Evolutionary conservation across 2,113 vertebrate genomes (phyloP).

Genomic region (Calyptomena viridis): DNA sequence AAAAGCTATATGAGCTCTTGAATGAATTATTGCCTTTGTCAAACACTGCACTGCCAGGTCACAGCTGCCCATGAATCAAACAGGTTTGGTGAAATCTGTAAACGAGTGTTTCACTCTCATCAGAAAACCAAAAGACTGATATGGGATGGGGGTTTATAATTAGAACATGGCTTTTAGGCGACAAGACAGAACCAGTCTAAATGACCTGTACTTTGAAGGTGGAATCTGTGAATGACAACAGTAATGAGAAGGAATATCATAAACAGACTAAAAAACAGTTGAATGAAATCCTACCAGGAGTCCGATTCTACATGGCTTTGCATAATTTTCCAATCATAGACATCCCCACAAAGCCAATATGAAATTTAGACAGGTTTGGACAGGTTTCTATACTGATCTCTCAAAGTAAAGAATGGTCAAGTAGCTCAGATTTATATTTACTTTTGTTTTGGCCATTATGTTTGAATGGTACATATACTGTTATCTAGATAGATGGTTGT

Average conservation of each 20-base stretch:
- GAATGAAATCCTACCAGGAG: neutral
- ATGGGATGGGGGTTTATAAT: slow-evolving; percentile 41
- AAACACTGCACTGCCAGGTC: slow-evolving; percentile 57
- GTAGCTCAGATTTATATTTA: neutral
- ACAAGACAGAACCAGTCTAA: slow-evolving; percentile 49
- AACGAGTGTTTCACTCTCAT: slow-evolving; percentile 24
- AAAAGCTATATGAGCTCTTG: slow-evolving; percentile 9
- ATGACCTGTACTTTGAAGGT: slow-evolving; percentile 41
- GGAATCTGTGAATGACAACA: slow-evolving; percentile 33
- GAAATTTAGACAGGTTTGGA: neutral
- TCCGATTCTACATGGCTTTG: neutral
- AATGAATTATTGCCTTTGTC: slow-evolving; percentile 55
- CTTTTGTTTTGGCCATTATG: neutral
- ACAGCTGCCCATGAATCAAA: slow-evolving; percentile 32
- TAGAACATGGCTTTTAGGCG: slow-evolving; percentile 48
- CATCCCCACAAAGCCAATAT: neutral
- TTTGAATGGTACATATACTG: neutral
- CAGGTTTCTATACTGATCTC: neutral
- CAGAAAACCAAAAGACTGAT: neutral
- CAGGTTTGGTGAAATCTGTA: slow-evolving; percentile 48
- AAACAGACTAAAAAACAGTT: neutral
- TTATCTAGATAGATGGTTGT: neutral
- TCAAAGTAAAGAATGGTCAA: neutral
- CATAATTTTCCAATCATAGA: neutral
- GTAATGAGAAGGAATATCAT: slow-evolving; percentile 11